Percentiles rank a stretch among this genome's conserved stretches.
Evolutionary conservation across 2,888 invertebrate species (phyloP).

Genomic region (Scaeva pyrastri): DNA sequence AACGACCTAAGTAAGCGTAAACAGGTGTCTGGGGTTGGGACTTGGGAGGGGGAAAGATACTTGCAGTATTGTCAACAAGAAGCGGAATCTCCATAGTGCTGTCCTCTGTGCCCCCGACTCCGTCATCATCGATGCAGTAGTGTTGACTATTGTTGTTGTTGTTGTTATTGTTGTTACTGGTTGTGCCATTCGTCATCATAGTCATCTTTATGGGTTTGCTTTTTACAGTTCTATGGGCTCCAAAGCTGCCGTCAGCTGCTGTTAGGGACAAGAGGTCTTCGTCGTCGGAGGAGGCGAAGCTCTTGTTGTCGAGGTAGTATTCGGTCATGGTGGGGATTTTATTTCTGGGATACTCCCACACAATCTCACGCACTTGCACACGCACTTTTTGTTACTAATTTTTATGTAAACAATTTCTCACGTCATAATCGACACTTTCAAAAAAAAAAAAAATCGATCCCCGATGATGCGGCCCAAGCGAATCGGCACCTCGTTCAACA

Average conservation of each 20-base stretch:
- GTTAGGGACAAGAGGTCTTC: constrained; percentile 54
- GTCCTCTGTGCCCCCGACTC: constrained; percentile 51
- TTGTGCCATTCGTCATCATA: constrained; percentile 26
- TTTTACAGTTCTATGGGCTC: constrained; percentile 14
- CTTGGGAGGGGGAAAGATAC: background rate
- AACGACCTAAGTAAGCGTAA: too few relatives aligned
- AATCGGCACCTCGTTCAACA: constrained; percentile 36
- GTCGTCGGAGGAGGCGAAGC: constrained; percentile 64
- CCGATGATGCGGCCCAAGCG: constrained; percentile 1
- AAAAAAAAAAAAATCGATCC: constrained; percentile 10
- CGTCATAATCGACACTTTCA: constrained; percentile 49
- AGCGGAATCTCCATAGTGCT: constrained; percentile 70
- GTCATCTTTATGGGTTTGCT: constrained; percentile 31
- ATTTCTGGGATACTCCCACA: background rate
- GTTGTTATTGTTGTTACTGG: constrained; percentile 11
- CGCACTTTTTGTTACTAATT: background rate
- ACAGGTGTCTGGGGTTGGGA: background rate
- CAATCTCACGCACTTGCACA: constrained; percentile 46
- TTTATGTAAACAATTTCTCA: background rate
- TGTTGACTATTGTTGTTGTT: constrained; percentile 21
- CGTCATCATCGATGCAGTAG: constrained; percentile 8
- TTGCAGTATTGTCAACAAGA: constrained; percentile 62
- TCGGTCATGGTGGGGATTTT: constrained; percentile 45
- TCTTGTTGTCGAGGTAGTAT: constrained; percentile 59
- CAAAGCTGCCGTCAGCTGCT: constrained; percentile 28